These are phyloP conservation scores for Nasonia longicornis DNA, from an alignment of 1,140 invertebrate genomes.

Conservation along the genomic window DNA sequence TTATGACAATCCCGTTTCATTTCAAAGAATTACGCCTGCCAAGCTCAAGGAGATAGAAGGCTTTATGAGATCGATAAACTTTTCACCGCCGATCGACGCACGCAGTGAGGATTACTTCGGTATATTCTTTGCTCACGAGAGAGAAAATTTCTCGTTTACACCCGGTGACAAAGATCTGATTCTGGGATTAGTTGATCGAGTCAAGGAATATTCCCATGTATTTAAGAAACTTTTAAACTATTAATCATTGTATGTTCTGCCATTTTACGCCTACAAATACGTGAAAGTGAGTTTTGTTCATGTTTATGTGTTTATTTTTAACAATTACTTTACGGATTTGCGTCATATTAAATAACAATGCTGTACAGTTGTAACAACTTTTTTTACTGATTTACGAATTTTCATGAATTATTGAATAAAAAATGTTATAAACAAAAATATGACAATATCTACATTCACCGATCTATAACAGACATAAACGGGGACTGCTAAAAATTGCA, in stretches of 20 bases:
- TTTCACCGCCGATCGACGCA: not conserved
- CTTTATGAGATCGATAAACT: not conserved
- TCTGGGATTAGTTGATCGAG: slow-evolving; percentile 10
- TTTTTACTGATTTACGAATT: too few species aligned
- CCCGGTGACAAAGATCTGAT: slow-evolving; percentile 24
- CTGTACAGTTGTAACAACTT: too few species aligned
- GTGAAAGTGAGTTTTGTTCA: too few species aligned
- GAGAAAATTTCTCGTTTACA: not conserved
- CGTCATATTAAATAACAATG: too few species aligned
- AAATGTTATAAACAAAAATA: too few species aligned
- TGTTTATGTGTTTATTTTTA: too few species aligned
- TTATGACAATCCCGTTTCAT: slow-evolving; percentile 14
- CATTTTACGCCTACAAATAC: too few species aligned
- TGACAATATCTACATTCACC: too few species aligned
- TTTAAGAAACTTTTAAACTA: slow-evolving; percentile 24
- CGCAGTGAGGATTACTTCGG: not conserved
- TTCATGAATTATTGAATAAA: too few species aligned
- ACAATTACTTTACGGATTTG: too few species aligned
- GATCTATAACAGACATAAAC: too few species aligned
- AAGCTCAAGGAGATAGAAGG: not conserved
- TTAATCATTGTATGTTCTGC: not conserved
- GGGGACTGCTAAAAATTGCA: too few species aligned
- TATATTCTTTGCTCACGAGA: not conserved
- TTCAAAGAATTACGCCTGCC: slow-evolving; percentile 6
- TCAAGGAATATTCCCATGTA: slow-evolving; percentile 1